Conservation (phyloP, 2,888 invertebrate genomes). For the Choreutis nemorana region DNA sequence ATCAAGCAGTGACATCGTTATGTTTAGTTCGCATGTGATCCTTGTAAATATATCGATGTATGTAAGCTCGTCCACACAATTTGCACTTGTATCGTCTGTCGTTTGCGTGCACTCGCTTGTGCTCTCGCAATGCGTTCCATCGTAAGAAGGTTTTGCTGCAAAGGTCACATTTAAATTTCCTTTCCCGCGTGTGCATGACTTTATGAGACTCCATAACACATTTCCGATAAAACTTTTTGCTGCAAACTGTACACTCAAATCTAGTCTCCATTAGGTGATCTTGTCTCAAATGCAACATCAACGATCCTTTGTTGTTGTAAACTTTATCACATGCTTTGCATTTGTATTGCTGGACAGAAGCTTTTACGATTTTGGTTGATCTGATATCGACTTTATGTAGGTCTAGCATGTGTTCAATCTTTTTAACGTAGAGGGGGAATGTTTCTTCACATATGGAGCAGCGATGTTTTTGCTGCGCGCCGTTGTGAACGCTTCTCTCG, state of each 20-base stretch:
- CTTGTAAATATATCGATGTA: conserved; percentile 19
- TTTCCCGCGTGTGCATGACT: conserved; percentile 29
- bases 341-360: conserved; percentile 5
- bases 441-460: conserved; percentile 17
- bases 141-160: conserved; percentile 24
- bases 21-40: conserved; percentile 2
- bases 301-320: conserved; percentile 11
- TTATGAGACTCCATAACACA: conserved; percentile 32
- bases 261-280: conserved; percentile 17
- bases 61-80: conserved; percentile 26
- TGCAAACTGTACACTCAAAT: conserved; percentile 16
- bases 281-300: conserved; percentile 13
- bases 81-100: conserved; percentile 23
- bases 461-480: conserved; percentile 7
- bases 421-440: conserved; percentile 14
- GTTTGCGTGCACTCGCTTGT: conserved; percentile 16
- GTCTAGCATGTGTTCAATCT: conserved; percentile 14
- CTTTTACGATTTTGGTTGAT: neutral
- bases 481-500: conserved; percentile 12
- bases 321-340: conserved; percentile 16
- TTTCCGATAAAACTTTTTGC: conserved; percentile 27
- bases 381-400: conserved; percentile 12
- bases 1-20: too few species aligned
- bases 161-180: conserved; percentile 30
- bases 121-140: conserved; percentile 15